phyloP scores from a whole-genome alignment of 2,888 invertebrate species.

The Tipula unca region DNA sequence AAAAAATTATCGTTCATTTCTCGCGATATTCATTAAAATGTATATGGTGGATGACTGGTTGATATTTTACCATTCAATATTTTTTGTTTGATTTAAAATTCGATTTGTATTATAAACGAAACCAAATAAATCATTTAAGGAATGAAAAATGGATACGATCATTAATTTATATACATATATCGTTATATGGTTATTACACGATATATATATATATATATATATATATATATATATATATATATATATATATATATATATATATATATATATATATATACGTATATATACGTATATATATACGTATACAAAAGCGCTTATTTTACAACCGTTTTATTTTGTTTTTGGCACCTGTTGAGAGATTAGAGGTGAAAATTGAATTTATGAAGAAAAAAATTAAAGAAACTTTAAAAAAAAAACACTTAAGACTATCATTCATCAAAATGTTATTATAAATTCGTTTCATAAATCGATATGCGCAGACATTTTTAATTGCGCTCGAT shows the following conservation, averaged over 20 bases:
- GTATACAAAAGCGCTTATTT: not conserved
- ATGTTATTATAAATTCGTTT: not conserved
- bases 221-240: not conserved
- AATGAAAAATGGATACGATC: not conserved
- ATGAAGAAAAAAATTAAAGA: not conserved
- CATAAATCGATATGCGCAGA: not conserved
- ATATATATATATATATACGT: not conserved
- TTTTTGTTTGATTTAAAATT: not conserved
- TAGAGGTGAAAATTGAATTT: constrained; percentile 14
- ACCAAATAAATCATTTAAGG: not conserved
- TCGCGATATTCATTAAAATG: not conserved
- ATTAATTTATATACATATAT: not conserved
- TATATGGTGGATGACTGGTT: not conserved
- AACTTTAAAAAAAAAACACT: not conserved
- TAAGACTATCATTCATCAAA: not conserved
- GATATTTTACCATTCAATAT: not conserved
- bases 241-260: no score
- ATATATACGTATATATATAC: not conserved
- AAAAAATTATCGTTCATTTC: not conserved
- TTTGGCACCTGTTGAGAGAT: constrained; percentile 14
- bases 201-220: not conserved
- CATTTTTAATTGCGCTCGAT: not conserved
- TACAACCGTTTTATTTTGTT: constrained; percentile 14
- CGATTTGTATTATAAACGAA: not conserved
- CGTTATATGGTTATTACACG: not conserved